Conservation (phyloP, 2,888 invertebrate species). For the Melipona bicolor region DNA sequence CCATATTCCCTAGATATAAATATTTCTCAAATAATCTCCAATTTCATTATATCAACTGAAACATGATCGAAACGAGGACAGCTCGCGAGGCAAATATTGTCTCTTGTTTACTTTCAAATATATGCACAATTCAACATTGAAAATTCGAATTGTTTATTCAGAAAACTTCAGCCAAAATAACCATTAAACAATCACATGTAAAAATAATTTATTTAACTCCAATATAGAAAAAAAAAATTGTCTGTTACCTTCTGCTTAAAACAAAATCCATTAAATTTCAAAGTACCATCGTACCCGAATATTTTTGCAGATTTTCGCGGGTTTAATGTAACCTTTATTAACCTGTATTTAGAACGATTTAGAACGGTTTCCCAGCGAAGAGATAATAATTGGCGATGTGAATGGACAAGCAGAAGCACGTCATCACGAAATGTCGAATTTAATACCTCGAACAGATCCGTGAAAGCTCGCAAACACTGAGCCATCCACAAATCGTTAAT, state of each 20-base stretch:
- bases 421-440: slow-evolving; percentile 1
- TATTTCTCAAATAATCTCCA: too few species aligned
- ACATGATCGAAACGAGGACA: too few species aligned
- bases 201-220: not conserved
- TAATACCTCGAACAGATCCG: not conserved
- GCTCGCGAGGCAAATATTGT: too few species aligned
- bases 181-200: not conserved
- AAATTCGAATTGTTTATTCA: not conserved
- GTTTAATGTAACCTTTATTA: not conserved
- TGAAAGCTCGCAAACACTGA: not conserved
- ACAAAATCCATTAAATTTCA: not conserved
- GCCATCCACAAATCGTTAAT: slow-evolving; percentile 37
- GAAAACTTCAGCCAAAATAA: not conserved
- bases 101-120: not conserved
- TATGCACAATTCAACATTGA: not conserved
- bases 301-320: not conserved
- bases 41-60: too few species aligned
- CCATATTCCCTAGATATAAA: too few species aligned
- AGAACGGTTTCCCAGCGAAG: not conserved
- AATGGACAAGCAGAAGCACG: not conserved
- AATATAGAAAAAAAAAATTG: not conserved
- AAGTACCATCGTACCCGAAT: not conserved
- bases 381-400: not conserved
- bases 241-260: not conserved
- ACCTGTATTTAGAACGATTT: not conserved